Percentiles rank a stretch among this genome's conserved stretches.
These are phyloP conservation scores for Platysternon megacephalum DNA, from an alignment of 2,113 vertebrate genomes.

Conservation along the genomic window DNA sequence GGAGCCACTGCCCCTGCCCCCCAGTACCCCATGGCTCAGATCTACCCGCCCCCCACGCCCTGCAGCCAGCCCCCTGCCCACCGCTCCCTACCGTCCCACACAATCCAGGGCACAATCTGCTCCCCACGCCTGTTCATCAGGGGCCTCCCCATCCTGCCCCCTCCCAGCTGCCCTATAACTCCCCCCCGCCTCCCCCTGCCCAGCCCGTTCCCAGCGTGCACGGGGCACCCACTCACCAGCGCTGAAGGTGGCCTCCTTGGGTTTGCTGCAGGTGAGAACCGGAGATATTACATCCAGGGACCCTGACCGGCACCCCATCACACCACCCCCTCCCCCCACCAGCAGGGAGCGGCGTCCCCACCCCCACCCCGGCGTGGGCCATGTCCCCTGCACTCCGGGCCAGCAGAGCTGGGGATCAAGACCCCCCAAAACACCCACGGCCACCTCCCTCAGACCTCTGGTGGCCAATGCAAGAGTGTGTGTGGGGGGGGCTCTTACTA, in stretches of 20 bases:
- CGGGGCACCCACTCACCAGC: conserved; percentile 78
- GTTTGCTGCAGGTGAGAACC: conserved; percentile 81
- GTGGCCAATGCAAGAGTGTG: neutral
- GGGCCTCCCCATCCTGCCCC: neutral
- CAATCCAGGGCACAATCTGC: neutral
- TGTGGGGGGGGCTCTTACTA: neutral
- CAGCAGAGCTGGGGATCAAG: neutral
- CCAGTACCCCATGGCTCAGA: too few species aligned
- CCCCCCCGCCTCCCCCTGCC: neutral
- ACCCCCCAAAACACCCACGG: neutral
- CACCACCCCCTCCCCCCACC: neutral
- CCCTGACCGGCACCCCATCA: neutral
- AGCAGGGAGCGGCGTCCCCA: neutral
- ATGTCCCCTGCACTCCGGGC: neutral
- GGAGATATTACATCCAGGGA: neutral
- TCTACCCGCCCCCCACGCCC: neutral
- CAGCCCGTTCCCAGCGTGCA: neutral
- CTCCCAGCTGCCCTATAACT: neutral
- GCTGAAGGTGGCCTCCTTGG: conserved; percentile 88
- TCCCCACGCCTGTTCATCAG: neutral
- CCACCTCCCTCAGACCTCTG: neutral
- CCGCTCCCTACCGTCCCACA: too few species aligned
- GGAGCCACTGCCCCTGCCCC: too few species aligned
- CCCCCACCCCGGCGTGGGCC: neutral
- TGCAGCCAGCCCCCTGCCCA: neutral